Evolutionary conservation across 1,140 invertebrate species (phyloP).

Genomic region (Hyles vespertilio): DNA sequence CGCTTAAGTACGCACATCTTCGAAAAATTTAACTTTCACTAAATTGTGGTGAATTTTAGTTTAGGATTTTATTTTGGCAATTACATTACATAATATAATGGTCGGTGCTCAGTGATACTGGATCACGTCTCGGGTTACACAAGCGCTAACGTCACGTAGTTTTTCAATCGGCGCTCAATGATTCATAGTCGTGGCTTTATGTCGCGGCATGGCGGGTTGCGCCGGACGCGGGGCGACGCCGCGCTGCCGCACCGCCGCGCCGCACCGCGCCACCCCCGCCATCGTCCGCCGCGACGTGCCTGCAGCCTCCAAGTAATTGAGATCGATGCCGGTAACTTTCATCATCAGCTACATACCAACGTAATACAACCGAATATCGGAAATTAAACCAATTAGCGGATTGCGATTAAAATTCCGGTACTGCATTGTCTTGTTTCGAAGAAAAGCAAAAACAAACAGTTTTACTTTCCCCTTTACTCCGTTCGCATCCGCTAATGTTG

Average conservation of each 20-base stretch:
- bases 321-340: conserved; percentile 52
- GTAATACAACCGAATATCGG: conserved; percentile 45
- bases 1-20: background rate
- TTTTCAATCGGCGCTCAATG: conserved; percentile 58
- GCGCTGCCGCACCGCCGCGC: background rate
- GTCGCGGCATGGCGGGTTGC: conserved; percentile 16
- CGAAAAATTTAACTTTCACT: conserved; percentile 46
- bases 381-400: conserved; percentile 42
- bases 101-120: conserved; percentile 47
- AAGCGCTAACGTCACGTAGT: conserved; percentile 58
- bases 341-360: conserved; percentile 40
- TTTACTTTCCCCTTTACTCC: conserved; percentile 70
- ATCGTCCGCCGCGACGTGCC: conserved; percentile 30
- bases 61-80: conserved; percentile 63
- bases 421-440: conserved; percentile 35
- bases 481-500: conserved; percentile 55
- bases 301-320: conserved; percentile 37
- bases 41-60: conserved; percentile 40
- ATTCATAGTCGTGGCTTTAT: conserved; percentile 43
- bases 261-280: conserved; percentile 3
- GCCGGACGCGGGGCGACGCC: too few species aligned
- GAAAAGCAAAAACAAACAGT: conserved; percentile 66
- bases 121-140: conserved; percentile 66
- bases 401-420: conserved; percentile 10
- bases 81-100: conserved; percentile 64